phyloP scores from a whole-genome alignment of 2,113 vertebrate genomes.

The Tricholaema leucomelas region DNA sequence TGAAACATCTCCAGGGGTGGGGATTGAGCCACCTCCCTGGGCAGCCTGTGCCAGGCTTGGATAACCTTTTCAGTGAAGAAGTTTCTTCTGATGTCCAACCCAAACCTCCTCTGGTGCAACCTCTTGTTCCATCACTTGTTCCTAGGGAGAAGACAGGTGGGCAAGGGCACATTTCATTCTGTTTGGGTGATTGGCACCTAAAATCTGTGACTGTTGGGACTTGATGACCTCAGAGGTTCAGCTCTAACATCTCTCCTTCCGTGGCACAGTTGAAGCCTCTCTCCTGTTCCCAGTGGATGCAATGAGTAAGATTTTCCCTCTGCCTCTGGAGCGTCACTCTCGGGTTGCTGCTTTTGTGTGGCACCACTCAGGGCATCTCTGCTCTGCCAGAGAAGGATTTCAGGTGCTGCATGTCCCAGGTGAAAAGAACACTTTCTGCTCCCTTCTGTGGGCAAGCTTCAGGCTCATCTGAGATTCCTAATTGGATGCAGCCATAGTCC shows the following conservation, averaged over 20 bases:
- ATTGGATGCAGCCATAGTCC: rapidly evolving
- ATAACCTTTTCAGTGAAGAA: no score
- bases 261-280: rapidly evolving
- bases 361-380: not conserved
- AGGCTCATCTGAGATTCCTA: not conserved
- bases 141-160: not conserved
- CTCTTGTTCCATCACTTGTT: no score
- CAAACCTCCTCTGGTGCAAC: no score
- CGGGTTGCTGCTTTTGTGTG: not conserved
- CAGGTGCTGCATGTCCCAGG: rapidly evolving
- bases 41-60: no score
- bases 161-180: rapidly evolving
- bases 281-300: not conserved
- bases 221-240: no score
- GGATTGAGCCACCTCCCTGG: no score
- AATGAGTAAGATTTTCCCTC: not conserved
- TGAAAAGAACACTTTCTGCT: not conserved
- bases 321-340: not conserved
- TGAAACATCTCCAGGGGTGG: no score
- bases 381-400: not conserved
- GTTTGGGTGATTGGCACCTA: not conserved
- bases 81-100: no score
- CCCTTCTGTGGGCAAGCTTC: rapidly evolving
- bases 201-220: no score
- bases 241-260: no score